Conservation (phyloP, 2,888 invertebrate genomes). For the Neoascia interrupta region DNA sequence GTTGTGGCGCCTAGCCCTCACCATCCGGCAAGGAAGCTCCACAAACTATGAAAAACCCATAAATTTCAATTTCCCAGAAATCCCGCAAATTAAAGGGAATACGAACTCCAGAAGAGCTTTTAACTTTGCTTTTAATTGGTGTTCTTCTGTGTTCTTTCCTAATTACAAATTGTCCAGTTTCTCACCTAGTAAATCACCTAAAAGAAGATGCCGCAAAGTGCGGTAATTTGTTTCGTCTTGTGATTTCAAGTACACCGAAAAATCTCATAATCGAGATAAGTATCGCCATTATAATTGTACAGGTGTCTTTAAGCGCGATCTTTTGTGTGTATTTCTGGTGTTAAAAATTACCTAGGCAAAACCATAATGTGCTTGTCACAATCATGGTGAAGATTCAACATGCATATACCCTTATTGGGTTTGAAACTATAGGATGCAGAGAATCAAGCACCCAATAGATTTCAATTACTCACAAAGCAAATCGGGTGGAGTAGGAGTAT, state of each 20-base stretch:
- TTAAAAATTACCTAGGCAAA: no score
- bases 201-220: background rate
- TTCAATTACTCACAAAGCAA: no score
- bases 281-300: background rate
- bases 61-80: constrained; percentile 31
- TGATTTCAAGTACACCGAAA: background rate
- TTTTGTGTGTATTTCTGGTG: background rate
- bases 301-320: background rate
- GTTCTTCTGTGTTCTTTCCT: constrained; percentile 1
- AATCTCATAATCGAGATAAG: background rate
- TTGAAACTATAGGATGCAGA: no score
- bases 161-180: constrained; percentile 13
- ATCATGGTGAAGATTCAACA: no score
- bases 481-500: no score
- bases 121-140: constrained; percentile 22
- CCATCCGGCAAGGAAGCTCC: constrained; percentile 1
- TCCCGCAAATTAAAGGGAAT: background rate
- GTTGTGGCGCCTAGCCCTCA: background rate
- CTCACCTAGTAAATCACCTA: background rate
- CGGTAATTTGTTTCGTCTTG: background rate
- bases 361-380: no score
- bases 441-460: no score
- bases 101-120: background rate
- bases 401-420: no score
- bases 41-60: background rate